phyloP scores from a whole-genome alignment of 2,797 vertebrate genomes.

The Aplochiton taeniatus region DNA sequence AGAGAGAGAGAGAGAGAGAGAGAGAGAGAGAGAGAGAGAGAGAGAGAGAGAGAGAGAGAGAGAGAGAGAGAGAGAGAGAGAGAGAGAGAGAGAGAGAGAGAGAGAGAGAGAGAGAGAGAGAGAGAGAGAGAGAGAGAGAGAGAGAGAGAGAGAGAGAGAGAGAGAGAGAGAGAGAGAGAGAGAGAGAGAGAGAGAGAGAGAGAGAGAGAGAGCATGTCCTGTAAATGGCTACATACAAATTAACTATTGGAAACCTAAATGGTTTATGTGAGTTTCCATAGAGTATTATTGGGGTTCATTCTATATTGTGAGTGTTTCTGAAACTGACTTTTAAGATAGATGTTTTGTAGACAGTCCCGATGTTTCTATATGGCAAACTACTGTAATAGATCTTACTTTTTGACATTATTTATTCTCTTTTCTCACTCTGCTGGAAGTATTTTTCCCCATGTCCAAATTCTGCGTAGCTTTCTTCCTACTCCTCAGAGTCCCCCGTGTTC shows the following conservation, averaged over 20 bases:
- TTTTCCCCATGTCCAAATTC: constrained; percentile 2
- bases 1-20: not conserved
- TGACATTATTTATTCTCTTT: not conserved
- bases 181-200: not conserved
- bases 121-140: not conserved
- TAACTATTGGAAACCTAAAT: no score
- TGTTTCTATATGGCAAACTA: no score
- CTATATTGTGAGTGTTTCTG: no score
- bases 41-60: not conserved
- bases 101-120: not conserved
- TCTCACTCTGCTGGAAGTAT: not conserved
- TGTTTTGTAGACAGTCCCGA: no score
- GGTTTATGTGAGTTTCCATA: no score
- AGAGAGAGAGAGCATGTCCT: not conserved
- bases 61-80: not conserved
- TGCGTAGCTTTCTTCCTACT: not conserved
- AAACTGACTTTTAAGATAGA: no score
- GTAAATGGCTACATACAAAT: not conserved
- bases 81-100: not conserved
- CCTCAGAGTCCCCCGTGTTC: not conserved
- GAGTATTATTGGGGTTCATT: no score
- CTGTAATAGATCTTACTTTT: no score
- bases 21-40: not conserved
- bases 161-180: not conserved
- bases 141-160: not conserved